A percentile compares a stretch with the other conserved stretches of the same genome.
phyloP scores from a whole-genome alignment of 2,113 vertebrate species.

The Neomonachus schauinslandi region DNA sequence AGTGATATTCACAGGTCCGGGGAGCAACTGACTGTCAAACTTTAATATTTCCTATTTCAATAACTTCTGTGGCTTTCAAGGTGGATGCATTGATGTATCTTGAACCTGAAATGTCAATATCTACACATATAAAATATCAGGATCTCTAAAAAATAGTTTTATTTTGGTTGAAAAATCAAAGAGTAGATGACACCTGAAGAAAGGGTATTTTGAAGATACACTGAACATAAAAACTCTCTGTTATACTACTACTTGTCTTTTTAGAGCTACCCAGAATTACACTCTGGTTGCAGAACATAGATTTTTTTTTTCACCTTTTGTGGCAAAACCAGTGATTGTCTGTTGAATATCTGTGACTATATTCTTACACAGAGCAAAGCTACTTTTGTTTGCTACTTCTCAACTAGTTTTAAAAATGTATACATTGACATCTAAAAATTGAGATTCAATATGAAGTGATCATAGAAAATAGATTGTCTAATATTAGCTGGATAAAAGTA shows the following conservation, averaged over 20 bases:
- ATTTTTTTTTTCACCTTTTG: background rate
- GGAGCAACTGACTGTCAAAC: background rate
- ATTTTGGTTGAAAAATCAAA: background rate
- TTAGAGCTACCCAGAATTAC: background rate
- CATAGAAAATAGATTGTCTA: background rate
- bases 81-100: background rate
- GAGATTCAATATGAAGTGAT: background rate
- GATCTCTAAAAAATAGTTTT: background rate
- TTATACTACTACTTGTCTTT: background rate
- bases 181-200: background rate
- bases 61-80: background rate
- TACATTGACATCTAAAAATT: background rate
- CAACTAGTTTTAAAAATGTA: background rate
- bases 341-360: background rate
- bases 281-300: fast-evolving
- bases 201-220: background rate
- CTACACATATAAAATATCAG: background rate
- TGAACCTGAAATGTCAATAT: background rate
- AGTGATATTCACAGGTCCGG: background rate
- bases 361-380: background rate
- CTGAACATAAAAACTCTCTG: background rate
- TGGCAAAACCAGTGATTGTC: background rate
- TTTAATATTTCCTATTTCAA: conserved; percentile 9
- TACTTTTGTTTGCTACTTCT: background rate
- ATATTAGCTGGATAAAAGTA: background rate